Percentiles rank a stretch among this genome's conserved stretches.
Conservation (phyloP, 2,797 vertebrate species). For the Pelochelys cantorii region DNA sequence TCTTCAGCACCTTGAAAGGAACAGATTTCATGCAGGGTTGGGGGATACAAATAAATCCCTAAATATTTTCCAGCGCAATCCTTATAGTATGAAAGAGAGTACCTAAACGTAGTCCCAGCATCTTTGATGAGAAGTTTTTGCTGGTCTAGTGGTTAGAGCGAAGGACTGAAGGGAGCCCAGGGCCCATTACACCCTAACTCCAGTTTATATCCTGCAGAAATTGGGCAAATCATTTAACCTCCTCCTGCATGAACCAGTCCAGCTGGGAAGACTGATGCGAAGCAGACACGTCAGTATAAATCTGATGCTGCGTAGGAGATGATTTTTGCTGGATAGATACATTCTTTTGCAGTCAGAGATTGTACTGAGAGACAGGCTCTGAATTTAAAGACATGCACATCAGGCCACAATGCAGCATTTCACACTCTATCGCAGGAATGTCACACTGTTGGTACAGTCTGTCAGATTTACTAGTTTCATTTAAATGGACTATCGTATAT, state of each 20-base stretch:
- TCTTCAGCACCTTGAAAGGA: constrained; percentile 20
- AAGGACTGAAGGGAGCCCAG: background rate
- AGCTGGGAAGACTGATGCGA: constrained; percentile 1
- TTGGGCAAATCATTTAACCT: background rate
- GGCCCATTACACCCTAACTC: constrained; percentile 23
- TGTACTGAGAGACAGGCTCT: background rate
- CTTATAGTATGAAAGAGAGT: fast-evolving
- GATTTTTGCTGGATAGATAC: too few relatives aligned
- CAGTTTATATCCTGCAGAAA: background rate
- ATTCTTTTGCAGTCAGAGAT: background rate
- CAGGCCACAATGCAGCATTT: background rate
- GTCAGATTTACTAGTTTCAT: background rate
- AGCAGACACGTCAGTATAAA: background rate
- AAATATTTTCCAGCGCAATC: background rate
- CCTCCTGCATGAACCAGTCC: background rate
- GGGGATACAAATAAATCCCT: background rate
- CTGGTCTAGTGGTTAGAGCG: background rate
- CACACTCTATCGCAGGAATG: background rate
- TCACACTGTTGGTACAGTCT: background rate
- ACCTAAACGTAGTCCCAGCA: background rate
- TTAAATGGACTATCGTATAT: background rate
- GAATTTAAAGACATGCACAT: background rate
- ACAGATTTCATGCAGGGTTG: background rate
- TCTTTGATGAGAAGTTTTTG: background rate
- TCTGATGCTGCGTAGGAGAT: background rate